Evolutionary conservation across 2,797 vertebrate genomes (phyloP).

Genomic region (Heterohyrax brucei): DNA sequence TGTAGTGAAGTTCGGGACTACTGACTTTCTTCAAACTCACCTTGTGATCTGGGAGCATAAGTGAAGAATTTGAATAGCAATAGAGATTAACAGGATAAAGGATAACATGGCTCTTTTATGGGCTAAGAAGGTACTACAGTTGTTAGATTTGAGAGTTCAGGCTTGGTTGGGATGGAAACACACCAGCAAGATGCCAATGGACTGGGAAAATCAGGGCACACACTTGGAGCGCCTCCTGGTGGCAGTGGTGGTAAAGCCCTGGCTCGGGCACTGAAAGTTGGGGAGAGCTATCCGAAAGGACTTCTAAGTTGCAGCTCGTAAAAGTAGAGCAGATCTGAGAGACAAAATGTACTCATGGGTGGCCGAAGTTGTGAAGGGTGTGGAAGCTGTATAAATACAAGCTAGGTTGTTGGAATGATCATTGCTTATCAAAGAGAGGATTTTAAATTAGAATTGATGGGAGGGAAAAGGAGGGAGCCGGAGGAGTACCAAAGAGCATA

Average conservation of each 20-base stretch:
- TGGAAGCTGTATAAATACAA: conserved; percentile 48
- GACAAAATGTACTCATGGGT: not conserved
- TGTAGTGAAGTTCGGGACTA: conserved; percentile 43
- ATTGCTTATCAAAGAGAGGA: not conserved
- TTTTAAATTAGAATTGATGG: conserved; percentile 52
- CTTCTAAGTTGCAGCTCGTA: conserved; percentile 44
- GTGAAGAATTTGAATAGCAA: conserved; percentile 15
- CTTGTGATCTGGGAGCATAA: conserved; percentile 38
- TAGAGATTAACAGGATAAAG: conserved; percentile 2
- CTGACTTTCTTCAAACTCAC: conserved; percentile 18
- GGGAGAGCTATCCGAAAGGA: not conserved
- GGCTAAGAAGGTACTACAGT: not conserved
- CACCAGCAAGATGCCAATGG: not conserved
- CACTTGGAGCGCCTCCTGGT: not conserved
- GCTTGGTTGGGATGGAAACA: conserved; percentile 18
- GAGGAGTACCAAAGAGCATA: not conserved
- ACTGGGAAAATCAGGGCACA: not conserved
- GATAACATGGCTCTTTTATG: conserved; percentile 11
- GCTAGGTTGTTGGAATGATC: conserved; percentile 6
- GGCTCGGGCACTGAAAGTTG: not conserved
- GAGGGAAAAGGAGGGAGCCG: not conserved
- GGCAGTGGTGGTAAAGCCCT: not conserved
- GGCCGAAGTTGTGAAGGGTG: not conserved
- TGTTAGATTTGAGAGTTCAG: not conserved
- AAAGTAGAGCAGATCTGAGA: not conserved